Conservation (phyloP, 1,140 invertebrate genomes). For the Cyclargus thomasi region DNA sequence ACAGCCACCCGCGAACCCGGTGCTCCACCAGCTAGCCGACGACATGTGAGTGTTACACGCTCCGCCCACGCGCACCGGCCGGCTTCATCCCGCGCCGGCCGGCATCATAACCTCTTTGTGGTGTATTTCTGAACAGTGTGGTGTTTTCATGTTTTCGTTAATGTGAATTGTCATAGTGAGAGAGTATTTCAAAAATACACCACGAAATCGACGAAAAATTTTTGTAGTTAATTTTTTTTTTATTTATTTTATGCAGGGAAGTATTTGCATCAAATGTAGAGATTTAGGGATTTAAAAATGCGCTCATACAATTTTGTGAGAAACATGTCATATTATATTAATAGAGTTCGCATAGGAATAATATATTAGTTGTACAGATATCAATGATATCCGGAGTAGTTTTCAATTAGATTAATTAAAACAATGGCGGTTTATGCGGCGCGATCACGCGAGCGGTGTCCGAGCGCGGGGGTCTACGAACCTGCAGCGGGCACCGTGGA, state of each 20-base stretch:
- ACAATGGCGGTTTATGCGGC: constrained; percentile 39
- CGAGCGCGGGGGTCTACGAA: constrained; percentile 53
- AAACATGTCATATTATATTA: background rate
- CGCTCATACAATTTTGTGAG: background rate
- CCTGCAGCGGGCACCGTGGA: constrained; percentile 64
- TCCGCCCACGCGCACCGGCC: constrained; percentile 36
- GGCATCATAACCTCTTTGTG: constrained; percentile 51
- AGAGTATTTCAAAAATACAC: constrained; percentile 40
- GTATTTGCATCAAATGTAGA: background rate
- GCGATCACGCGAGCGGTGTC: constrained; percentile 41
- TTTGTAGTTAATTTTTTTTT: background rate
- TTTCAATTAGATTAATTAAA: constrained; percentile 67
- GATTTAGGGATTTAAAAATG: background rate
- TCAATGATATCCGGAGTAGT: background rate
- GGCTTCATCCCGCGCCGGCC: constrained; percentile 48
- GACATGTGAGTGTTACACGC: constrained; percentile 29
- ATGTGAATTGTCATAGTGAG: constrained; percentile 18
- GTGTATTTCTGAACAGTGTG: constrained; percentile 50
- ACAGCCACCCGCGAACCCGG: constrained; percentile 32
- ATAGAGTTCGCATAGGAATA: background rate
- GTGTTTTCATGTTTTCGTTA: constrained; percentile 26
- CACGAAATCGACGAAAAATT: constrained; percentile 27
- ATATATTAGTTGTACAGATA: background rate
- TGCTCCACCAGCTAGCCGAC: constrained; percentile 17
- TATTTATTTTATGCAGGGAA: background rate